Base-by-base conservation (phyloP, 2,113 vertebrate species). In the Agapornis roseicollis region DNA sequence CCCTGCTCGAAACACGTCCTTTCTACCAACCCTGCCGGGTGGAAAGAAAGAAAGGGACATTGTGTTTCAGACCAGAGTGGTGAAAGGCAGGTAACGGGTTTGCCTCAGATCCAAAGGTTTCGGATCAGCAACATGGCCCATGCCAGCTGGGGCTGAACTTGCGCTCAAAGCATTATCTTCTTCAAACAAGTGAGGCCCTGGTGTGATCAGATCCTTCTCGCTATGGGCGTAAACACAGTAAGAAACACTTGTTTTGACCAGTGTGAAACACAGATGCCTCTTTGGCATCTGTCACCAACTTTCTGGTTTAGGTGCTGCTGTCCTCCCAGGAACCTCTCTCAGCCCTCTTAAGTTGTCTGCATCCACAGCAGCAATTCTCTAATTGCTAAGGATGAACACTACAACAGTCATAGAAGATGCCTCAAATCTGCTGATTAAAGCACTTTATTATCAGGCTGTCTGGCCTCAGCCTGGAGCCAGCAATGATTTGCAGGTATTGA, bases 101-200 rank as follows among this genome's bases (percentile, higher is more conserved):
- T 76, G 25, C 39, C 78, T 60, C 25, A 24, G 56, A 42, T 16
- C 41, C 65, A 73, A 37, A 63, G 27, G 14, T 53, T 17, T 81
- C 42, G 19, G 15, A 25, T 16, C 42, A 79, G 29, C 0, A 0
- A 31, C 23, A 14, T 2, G 13, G 35, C 46, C 7, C 29, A 25
- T 22, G 5, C 4, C 0, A 1, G 27, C 20, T 4, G 1, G 18
- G 12, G 17, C 47, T 50, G 10, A 17, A 11, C 23, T 27, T 0
- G 1, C 1, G 3, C 37, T n/a, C 25, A 19, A 29, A 31, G 27
- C 2, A 1, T 41, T 35, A 35, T 33, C 22, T 35, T 58, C 56
- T 58, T 58, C 56, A 58, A 22, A 15, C 20, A 58, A 35, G 56
- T 24, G 33, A 58, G 56, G 33, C 56, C 9, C 33, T 58, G 56